phyloP scores from a whole-genome alignment of 2,113 vertebrate genomes.

The Notarius quadriscutis region DNA sequence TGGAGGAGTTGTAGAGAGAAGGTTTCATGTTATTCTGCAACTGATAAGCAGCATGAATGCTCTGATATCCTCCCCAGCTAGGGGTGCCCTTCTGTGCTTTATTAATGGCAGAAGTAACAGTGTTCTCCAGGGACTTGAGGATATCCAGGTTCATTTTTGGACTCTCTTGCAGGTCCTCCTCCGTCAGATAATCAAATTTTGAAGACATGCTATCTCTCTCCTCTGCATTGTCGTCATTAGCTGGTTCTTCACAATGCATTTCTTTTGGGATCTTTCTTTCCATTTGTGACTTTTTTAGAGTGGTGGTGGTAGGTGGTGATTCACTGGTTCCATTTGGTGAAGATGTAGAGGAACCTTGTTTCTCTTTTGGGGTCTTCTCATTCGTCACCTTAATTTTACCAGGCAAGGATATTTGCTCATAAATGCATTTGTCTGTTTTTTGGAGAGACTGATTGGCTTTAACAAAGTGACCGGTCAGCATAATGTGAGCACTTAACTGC shows the following conservation, averaged over 20 bases:
- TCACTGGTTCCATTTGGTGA: constrained; percentile 77
- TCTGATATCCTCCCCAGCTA: constrained; percentile 96
- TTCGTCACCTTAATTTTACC: constrained; percentile 74
- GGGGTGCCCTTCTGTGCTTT: constrained; percentile 97
- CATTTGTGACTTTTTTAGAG: constrained; percentile 83
- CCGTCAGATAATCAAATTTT: constrained; percentile 93
- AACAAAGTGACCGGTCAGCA: constrained; percentile 96
- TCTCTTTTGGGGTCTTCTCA: constrained; percentile 89
- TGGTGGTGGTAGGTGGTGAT: constrained; percentile 74
- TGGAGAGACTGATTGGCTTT: constrained; percentile 88
- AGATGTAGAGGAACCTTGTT: constrained; percentile 86
- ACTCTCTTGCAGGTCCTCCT: constrained; percentile 94
- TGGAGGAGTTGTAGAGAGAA: constrained; percentile 75
- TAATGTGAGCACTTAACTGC: constrained; percentile 96
- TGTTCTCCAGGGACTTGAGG: constrained; percentile 96
- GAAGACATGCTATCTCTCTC: constrained; percentile 87
- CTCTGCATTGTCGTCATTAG: constrained; percentile 67
- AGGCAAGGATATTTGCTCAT: constrained; percentile 65
- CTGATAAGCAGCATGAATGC: constrained; percentile 98
- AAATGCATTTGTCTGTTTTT: constrained; percentile 86
- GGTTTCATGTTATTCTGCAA: constrained; percentile 92
- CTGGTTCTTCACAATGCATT: constrained; percentile 77
- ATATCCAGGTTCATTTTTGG: constrained; percentile 95
- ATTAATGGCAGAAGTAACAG: constrained; percentile 94
- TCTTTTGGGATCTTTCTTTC: constrained; percentile 79